These are phyloP conservation scores for Etheostoma nigrum DNA, from an alignment of 2,797 vertebrate species.

Conservation along the genomic window DNA sequence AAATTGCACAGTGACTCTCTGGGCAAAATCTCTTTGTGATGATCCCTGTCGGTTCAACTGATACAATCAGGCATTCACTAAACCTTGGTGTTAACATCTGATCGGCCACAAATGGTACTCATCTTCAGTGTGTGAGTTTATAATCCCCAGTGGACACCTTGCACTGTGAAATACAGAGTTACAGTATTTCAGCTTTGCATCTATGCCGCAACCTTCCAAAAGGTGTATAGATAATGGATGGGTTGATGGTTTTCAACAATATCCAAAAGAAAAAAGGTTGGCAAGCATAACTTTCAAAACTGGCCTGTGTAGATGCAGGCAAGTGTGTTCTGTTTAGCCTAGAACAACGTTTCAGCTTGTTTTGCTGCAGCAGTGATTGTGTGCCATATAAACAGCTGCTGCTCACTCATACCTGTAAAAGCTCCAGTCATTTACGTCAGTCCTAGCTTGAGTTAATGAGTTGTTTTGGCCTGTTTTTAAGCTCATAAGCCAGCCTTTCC, in stretches of 20 bases:
- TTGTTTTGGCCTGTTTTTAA: slow-evolving; percentile 2
- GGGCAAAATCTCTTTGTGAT: slow-evolving; percentile 22
- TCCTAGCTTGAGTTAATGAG: background rate
- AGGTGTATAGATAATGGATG: background rate
- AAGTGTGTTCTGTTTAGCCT: background rate
- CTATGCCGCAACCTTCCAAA: slow-evolving; percentile 16
- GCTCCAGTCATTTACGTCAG: slow-evolving; percentile 1
- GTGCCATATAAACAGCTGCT: slow-evolving; percentile 36
- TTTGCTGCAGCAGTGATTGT: slow-evolving; percentile 17
- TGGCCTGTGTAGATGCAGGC: background rate
- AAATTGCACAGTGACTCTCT: background rate
- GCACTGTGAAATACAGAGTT: slow-evolving; percentile 7
- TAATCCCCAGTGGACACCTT: slow-evolving; percentile 41
- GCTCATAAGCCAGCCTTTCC: slow-evolving; percentile 29
- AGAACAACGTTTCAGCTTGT: background rate
- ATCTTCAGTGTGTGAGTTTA: slow-evolving; percentile 34
- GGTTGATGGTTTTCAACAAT: background rate
- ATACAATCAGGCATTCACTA: slow-evolving; percentile 36
- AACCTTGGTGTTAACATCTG: slow-evolving; percentile 49
- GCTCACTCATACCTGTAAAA: slow-evolving; percentile 18
- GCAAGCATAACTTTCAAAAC: background rate
- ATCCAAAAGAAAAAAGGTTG: background rate
- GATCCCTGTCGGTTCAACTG: slow-evolving; percentile 32
- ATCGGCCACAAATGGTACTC: slow-evolving; percentile 37
- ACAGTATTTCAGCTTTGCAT: slow-evolving; percentile 34